Conservation (phyloP, 2,797 vertebrate genomes). For the Cyprinella venusta region DNA sequence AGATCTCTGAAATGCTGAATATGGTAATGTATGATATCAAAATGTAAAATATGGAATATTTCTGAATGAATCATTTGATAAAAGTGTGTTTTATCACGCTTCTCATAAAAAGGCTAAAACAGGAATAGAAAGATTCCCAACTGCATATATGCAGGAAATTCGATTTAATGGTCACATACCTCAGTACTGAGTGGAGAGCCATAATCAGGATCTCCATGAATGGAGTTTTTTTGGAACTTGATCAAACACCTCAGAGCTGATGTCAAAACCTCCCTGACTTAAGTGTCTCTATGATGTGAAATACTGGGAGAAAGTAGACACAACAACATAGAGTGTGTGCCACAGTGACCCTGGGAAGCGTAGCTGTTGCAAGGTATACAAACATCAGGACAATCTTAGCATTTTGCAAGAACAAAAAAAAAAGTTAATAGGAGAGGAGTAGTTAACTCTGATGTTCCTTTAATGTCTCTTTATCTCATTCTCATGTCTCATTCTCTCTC, state of each 20-base stretch:
- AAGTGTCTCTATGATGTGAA: background rate
- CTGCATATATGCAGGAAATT: background rate
- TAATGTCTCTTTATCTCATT: too few species aligned
- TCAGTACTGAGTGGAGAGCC: background rate
- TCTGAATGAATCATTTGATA: background rate
- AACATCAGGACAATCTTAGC: background rate
- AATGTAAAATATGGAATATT: background rate
- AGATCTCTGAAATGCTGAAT: background rate
- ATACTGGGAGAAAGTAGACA: background rate
- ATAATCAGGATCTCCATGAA: background rate
- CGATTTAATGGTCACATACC: constrained; percentile 3
- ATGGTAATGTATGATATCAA: background rate
- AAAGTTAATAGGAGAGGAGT: background rate
- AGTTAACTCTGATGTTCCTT: background rate
- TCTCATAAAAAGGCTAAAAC: background rate
- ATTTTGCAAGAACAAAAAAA: constrained; percentile 1
- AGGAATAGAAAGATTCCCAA: background rate
- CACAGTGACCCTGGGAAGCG: constrained; percentile 30
- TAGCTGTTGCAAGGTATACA: constrained; percentile 21
- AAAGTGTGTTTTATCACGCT: background rate
- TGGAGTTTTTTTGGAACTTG: background rate
- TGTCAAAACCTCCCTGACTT: background rate
- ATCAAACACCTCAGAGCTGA: constrained; percentile 2
- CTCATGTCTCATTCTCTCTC: too few species aligned
- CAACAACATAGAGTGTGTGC: background rate